Evolutionary conservation across 2,888 invertebrate species (phyloP).

Genomic region (Laspeyria flexula): DNA sequence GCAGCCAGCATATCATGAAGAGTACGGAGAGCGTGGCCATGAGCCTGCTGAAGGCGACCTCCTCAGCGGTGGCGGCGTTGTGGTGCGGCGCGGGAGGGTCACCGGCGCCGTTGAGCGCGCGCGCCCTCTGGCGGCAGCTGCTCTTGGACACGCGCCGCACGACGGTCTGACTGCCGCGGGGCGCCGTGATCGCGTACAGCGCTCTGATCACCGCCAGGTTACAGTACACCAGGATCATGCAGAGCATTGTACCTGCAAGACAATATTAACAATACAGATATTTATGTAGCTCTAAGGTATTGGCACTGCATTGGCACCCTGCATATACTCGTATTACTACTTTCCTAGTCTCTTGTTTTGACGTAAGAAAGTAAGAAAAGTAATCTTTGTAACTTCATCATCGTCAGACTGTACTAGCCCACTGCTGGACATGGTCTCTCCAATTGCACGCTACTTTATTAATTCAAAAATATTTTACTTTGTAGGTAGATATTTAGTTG

Average conservation of each 20-base stretch:
- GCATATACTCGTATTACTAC: too few relatives aligned
- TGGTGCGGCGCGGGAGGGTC: constrained; percentile 58
- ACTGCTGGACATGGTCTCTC: too few relatives aligned
- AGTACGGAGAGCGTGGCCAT: constrained; percentile 94
- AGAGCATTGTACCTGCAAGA: constrained; percentile 88
- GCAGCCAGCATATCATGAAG: constrained; percentile 95
- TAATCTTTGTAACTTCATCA: too few relatives aligned
- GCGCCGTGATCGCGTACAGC: constrained; percentile 86
- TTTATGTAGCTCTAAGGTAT: too few relatives aligned
- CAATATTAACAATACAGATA: neutral
- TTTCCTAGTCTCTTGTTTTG: too few relatives aligned
- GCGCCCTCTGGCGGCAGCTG: constrained; percentile 63
- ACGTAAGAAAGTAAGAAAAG: too few relatives aligned
- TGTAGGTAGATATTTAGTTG: too few relatives aligned
- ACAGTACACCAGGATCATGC: constrained; percentile 92
- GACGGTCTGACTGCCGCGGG: constrained; percentile 63
- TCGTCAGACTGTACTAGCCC: too few relatives aligned
- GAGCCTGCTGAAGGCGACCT: constrained; percentile 93
- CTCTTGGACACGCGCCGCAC: constrained; percentile 74
- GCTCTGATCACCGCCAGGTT: constrained; percentile 93
- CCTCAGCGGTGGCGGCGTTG: constrained; percentile 90
- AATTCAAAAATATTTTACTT: too few relatives aligned
- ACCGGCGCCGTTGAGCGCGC: constrained; percentile 56
- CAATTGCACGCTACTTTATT: too few relatives aligned
- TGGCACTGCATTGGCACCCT: too few relatives aligned